Evolutionary conservation across 2,888 invertebrate species (phyloP).

Genomic region (Noctua janthe): DNA sequence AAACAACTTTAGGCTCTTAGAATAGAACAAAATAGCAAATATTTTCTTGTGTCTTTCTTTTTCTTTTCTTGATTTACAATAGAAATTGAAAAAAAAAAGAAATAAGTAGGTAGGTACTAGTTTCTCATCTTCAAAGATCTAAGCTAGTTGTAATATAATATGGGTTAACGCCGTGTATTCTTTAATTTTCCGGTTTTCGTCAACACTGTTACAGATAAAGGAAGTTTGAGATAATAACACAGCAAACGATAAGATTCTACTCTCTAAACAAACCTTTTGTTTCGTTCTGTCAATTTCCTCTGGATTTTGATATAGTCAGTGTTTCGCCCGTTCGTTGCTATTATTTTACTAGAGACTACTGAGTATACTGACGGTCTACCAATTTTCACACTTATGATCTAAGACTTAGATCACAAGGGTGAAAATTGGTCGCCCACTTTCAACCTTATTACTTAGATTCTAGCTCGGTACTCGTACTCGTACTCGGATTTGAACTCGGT

Average conservation of each 20-base stretch:
- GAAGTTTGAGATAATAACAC: slow-evolving; percentile 19
- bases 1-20: too few species aligned
- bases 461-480: not conserved
- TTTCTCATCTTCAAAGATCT: not conserved
- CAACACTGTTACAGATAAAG: slow-evolving; percentile 8
- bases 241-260: slow-evolving; percentile 13
- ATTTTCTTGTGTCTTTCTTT: too few species aligned
- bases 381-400: not conserved
- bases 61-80: too few species aligned
- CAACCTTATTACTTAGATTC: too few species aligned
- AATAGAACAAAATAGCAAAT: too few species aligned
- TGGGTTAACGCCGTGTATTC: not conserved
- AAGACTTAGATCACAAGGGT: not conserved
- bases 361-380: not conserved
- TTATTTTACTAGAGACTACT: not conserved
- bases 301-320: not conserved
- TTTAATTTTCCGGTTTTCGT: not conserved
- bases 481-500: not conserved
- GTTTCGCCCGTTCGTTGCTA: not conserved
- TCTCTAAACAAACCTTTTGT: slow-evolving; percentile 25
- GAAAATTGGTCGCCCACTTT: too few species aligned
- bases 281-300: slow-evolving; percentile 16
- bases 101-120: not conserved
- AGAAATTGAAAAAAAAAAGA: too few species aligned
- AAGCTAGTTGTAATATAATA: not conserved